Base-by-base conservation (phyloP, 2,888 invertebrate genomes). In the Philereme transversata region DNA sequence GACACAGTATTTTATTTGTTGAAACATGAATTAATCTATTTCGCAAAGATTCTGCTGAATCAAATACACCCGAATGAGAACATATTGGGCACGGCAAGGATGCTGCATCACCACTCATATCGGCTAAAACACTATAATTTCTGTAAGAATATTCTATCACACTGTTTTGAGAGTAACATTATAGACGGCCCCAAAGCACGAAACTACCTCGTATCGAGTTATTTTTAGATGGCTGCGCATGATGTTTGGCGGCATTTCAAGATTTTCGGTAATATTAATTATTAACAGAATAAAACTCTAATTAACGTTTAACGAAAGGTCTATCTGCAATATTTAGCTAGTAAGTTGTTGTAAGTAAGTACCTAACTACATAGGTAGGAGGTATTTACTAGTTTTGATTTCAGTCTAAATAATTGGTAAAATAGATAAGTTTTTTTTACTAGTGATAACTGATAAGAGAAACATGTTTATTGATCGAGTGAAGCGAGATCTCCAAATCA, bases 41-140 rank as follows among this genome's bases (percentile, higher is more conserved):
- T 78, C 96, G 93, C 69, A 97, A 86, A 10, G 95, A 91, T 78
- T 96, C 95, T 62, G 95, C 94, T 58, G 95, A 95, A 72, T 94
- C 88, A 78, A 97, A 97, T 74, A 95, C 83, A 69, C 90, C 95
- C 66, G 95, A 94, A 79, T 96, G 94, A 57, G 94, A 93, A 86
- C 97, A 97, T 79, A 97, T 85, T 40, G 97, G 97, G 83, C 97
- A 97, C 59, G 96, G 91, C 69, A 97, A 92, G 57, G 94, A 88
- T 65, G 91, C 90, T 77, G 93, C 92, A 78, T 93, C 90, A 64
- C 84, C 90, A 87, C 90, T 90, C 92, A 92, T 92, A 73, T 34
- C 72, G 51, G 46, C 35, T 55, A 54, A 58, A 50, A 5, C 5
- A 5, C 48, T 59, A 51, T 41, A 51, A 54, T 65, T 60, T 57